Conservation (phyloP, 2,888 invertebrate genomes). For the Drosophila nigricruria region DNA sequence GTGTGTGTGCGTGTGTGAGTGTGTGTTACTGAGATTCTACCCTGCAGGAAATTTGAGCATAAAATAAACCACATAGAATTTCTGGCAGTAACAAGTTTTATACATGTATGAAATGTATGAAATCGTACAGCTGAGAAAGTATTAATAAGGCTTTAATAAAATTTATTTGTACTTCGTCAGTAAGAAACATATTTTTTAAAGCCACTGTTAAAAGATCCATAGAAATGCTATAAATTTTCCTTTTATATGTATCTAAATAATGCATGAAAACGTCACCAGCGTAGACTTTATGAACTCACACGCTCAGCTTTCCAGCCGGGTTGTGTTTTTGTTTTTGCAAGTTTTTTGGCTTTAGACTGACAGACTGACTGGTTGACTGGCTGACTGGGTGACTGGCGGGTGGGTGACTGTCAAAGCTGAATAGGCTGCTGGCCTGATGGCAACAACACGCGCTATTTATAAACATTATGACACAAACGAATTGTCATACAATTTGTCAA, state of each 20-base stretch:
- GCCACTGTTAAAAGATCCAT: constrained; percentile 1
- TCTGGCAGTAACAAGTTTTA: background rate
- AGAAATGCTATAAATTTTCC: background rate
- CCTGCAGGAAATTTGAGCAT: constrained; percentile 45
- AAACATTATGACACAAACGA: constrained; percentile 82
- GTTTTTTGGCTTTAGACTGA: constrained; percentile 52
- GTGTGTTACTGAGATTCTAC: constrained; percentile 19
- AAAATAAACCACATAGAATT: background rate
- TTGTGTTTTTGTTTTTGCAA: constrained; percentile 64
- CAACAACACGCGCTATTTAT: constrained; percentile 77
- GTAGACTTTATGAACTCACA: constrained; percentile 2
- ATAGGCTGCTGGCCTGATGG: constrained; percentile 51
- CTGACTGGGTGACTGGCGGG: constrained; percentile 16
- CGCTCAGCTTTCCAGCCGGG: constrained; percentile 23
- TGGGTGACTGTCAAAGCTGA: constrained; percentile 43
- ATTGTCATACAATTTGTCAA: constrained; percentile 82
- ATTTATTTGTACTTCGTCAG: background rate
- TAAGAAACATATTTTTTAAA: background rate
- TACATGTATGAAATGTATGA: too few species aligned
- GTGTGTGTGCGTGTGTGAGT: background rate
- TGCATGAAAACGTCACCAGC: constrained; percentile 7
- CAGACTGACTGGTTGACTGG: constrained; percentile 2
- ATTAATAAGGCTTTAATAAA: background rate
- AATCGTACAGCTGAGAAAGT: background rate
- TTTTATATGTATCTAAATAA: background rate